Conservation (phyloP, 2,113 vertebrate genomes). For the Dasyprocta punctata region DNA sequence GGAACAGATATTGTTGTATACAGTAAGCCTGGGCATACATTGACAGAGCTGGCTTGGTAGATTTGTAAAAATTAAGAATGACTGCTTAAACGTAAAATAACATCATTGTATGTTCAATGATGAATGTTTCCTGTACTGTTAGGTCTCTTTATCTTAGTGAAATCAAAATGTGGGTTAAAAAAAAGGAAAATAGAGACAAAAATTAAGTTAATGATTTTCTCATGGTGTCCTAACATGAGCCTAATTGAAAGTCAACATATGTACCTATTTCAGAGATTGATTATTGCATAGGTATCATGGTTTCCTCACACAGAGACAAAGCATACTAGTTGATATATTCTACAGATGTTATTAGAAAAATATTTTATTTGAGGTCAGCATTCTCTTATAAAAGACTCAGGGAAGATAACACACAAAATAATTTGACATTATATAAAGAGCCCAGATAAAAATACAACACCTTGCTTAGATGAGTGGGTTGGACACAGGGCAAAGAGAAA, state of each 20-base stretch:
- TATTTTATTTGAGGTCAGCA: background rate
- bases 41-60: slow-evolving; percentile 70
- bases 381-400: slow-evolving; percentile 58
- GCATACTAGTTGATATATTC: slow-evolving; percentile 75
- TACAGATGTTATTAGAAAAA: slow-evolving; percentile 76
- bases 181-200: slow-evolving; percentile 88
- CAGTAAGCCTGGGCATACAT: slow-evolving; percentile 67
- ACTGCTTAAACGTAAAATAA: slow-evolving; percentile 80
- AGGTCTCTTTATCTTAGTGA: slow-evolving; percentile 93
- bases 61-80: slow-evolving; percentile 82
- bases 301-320: slow-evolving; percentile 79
- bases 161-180: slow-evolving; percentile 93
- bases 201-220: slow-evolving; percentile 96
- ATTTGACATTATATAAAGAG: slow-evolving; percentile 61
- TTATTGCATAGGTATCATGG: slow-evolving; percentile 72
- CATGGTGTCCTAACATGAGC: slow-evolving; percentile 93
- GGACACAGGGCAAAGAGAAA: background rate
- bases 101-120: slow-evolving; percentile 85
- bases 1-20: background rate
- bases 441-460: background rate
- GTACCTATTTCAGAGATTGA: slow-evolving; percentile 89
- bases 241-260: slow-evolving; percentile 96
- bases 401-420: slow-evolving; percentile 51
- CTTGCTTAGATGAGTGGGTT: background rate
- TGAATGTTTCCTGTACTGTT: slow-evolving; percentile 85